phyloP scores from a whole-genome alignment of 2,113 vertebrate genomes.

The Atractosteus spatula region DNA sequence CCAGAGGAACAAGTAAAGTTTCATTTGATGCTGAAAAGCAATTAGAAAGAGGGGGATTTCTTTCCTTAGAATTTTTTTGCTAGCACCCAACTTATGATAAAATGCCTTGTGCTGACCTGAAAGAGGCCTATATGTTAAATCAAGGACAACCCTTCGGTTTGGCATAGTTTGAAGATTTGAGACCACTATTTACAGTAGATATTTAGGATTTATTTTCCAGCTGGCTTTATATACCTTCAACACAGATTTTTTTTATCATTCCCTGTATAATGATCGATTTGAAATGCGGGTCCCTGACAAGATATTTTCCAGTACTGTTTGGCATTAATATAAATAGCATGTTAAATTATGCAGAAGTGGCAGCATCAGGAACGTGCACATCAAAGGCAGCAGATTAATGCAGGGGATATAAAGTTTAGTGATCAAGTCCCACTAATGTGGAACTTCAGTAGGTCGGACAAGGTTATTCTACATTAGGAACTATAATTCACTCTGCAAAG shows the following conservation, averaged over 20 bases:
- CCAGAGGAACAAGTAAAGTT: too few relatives aligned
- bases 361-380: neutral
- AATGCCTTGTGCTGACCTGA: too few relatives aligned
- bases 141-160: too few relatives aligned
- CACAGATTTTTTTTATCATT: neutral
- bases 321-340: constrained; percentile 16
- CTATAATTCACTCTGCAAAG: constrained; percentile 3
- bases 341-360: constrained; percentile 19
- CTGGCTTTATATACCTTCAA: too few relatives aligned
- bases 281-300: neutral
- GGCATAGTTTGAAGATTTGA: too few relatives aligned
- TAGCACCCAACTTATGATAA: too few relatives aligned
- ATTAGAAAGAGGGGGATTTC: too few relatives aligned
- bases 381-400: constrained; percentile 1
- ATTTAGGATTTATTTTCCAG: too few relatives aligned
- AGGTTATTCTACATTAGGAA: constrained; percentile 13
- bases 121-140: too few relatives aligned
- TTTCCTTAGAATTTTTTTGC: too few relatives aligned
- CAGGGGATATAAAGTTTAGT: constrained; percentile 1
- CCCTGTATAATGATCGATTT: constrained; percentile 6
- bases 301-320: constrained; percentile 7
- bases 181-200: too few relatives aligned
- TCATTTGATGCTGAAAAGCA: too few relatives aligned
- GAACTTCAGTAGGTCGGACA: constrained; percentile 1
- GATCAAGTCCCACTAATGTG: neutral